Percentiles rank a stretch among this genome's conserved stretches.
Evolutionary conservation across 2,113 vertebrate genomes (phyloP).

Genomic region (Rhea pennata): DNA sequence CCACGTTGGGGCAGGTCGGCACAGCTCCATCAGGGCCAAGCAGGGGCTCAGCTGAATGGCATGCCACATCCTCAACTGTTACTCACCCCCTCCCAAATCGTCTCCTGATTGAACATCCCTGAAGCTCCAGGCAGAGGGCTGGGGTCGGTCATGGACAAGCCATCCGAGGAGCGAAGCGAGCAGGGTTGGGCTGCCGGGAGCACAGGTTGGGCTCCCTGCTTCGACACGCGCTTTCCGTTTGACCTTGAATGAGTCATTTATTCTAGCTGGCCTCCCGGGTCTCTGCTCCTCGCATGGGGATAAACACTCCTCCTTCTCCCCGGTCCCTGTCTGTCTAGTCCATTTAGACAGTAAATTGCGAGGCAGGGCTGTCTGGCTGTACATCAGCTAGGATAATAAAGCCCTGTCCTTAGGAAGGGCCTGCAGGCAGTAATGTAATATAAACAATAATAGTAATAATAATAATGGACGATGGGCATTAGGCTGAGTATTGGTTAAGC

Average conservation of each 20-base stretch:
- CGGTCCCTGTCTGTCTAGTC: constrained; percentile 38
- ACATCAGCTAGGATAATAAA: constrained; percentile 59
- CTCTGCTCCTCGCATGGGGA: not conserved
- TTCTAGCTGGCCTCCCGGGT: fast-evolving
- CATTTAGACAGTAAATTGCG: not conserved
- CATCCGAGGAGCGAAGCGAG: not conserved
- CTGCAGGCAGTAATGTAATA: constrained; percentile 64
- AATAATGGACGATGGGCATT: constrained; percentile 68
- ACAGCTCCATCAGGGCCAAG: too few relatives aligned
- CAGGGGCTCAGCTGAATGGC: too few relatives aligned
- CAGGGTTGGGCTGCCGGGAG: not conserved
- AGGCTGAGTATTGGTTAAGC: constrained; percentile 65
- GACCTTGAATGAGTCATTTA: constrained; percentile 27
- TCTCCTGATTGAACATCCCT: too few relatives aligned
- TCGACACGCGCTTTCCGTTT: fast-evolving
- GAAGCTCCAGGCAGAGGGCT: too few relatives aligned
- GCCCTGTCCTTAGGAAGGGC: not conserved
- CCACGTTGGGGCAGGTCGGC: too few relatives aligned
- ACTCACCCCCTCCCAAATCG: too few relatives aligned
- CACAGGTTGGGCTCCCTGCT: not conserved
- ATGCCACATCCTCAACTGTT: too few relatives aligned
- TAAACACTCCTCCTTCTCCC: not conserved
- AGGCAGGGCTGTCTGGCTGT: constrained; percentile 44
- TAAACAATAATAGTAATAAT: constrained; percentile 69
- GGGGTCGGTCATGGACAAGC: not conserved